Conservation (phyloP, 2,113 vertebrate species). For the Danionella cerebrum region DNA sequence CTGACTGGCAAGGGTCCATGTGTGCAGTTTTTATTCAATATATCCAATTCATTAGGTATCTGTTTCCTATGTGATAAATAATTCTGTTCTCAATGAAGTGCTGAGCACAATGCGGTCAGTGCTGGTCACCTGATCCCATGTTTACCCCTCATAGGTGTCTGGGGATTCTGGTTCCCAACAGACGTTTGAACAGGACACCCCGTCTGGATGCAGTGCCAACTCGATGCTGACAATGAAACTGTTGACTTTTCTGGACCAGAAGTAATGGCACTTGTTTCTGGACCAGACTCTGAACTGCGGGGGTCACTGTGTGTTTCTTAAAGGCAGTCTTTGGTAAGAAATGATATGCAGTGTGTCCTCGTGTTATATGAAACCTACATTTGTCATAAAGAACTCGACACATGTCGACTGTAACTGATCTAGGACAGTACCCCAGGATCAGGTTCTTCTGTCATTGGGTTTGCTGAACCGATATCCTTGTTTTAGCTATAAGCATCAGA, state of each 20-base stretch:
- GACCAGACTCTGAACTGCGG: background rate
- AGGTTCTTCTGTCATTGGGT: background rate
- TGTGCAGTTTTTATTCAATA: too few species aligned
- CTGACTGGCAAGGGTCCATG: too few species aligned
- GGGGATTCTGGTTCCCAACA: slow-evolving; percentile 12
- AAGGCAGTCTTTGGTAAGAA: slow-evolving; percentile 4
- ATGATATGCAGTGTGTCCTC: background rate
- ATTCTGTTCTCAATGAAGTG: background rate
- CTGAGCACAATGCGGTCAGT: background rate
- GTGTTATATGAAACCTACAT: slow-evolving; percentile 7
- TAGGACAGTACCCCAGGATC: background rate
- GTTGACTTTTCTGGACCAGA: background rate
- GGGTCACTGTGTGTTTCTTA: background rate
- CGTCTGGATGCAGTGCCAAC: background rate
- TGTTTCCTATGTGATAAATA: background rate
- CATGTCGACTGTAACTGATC: slow-evolving; percentile 8
- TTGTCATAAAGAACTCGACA: background rate
- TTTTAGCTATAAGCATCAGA: background rate
- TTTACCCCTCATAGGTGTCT: slow-evolving; percentile 8
- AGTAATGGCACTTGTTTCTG: background rate
- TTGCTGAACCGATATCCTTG: background rate
- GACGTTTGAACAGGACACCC: slow-evolving; percentile 9
- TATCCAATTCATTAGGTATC: background rate
- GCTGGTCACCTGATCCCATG: background rate
- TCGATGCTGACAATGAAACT: slow-evolving; percentile 2